These are phyloP conservation scores for Kryphioiulus occultus DNA, from an alignment of 2,888 invertebrate genomes.

Conservation along the genomic window DNA sequence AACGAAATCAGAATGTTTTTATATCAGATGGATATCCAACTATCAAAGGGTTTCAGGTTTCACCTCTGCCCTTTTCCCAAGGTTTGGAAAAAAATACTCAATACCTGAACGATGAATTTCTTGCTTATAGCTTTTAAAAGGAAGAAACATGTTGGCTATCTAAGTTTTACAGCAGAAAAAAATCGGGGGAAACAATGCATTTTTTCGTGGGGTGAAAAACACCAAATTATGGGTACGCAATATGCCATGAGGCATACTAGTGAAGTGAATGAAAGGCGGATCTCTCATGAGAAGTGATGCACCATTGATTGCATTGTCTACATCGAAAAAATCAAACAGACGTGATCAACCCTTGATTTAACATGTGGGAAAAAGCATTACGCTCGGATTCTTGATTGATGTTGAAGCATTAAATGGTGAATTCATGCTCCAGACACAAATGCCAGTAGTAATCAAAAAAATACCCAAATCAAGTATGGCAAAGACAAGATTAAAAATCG, in stretches of 20 bases:
- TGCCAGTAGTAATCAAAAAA: neutral
- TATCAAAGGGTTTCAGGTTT: neutral
- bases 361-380: conserved; percentile 39
- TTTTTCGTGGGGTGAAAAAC: neutral
- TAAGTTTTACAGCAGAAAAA: neutral
- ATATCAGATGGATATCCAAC: neutral
- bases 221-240: neutral
- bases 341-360: conserved; percentile 39
- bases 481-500: neutral
- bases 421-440: neutral
- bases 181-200: neutral
- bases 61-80: conserved; percentile 31
- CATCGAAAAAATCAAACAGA: conserved; percentile 41
- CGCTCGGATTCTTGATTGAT: neutral
- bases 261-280: conserved; percentile 29
- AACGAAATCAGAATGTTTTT: conserved; percentile 26
- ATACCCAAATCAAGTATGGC: neutral
- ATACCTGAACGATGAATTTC: neutral
- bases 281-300: conserved; percentile 38
- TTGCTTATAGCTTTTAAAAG: neutral
- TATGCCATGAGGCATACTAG: neutral
- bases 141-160: neutral
- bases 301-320: conserved; percentile 46
- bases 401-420: conserved; percentile 28
- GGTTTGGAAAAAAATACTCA: neutral